Conservation (phyloP, 2,113 vertebrate genomes). For the Struthidea cinerea region DNA sequence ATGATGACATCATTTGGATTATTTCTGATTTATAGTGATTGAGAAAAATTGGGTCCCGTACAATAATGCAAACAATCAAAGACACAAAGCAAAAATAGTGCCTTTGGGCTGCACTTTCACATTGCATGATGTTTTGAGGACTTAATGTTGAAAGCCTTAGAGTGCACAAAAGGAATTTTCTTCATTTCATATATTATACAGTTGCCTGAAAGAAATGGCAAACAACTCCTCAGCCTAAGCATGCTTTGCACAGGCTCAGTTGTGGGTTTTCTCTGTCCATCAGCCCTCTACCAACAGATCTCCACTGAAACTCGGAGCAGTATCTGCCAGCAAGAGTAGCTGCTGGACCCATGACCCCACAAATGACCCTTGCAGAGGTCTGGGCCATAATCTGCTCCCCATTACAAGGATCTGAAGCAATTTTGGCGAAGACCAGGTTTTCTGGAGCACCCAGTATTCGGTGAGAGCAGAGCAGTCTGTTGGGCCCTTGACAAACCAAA, state of each 20-base stretch:
- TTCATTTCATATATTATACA: constrained; percentile 35
- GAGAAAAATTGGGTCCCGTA: constrained; percentile 49
- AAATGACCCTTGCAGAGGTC: neutral
- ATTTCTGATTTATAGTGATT: constrained; percentile 56
- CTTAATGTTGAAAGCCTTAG: constrained; percentile 21
- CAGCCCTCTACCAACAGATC: neutral
- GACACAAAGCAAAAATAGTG: constrained; percentile 31
- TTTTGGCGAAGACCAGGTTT: neutral
- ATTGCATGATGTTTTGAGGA: neutral
- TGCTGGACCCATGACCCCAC: neutral
- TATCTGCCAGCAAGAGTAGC: neutral
- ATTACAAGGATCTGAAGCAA: neutral
- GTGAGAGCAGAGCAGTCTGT: neutral
- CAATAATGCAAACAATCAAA: constrained; percentile 56
- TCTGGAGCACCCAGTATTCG: neutral
- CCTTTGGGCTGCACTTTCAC: neutral
- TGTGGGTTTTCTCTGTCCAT: neutral
- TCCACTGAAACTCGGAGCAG: neutral
- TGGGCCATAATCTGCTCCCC: neutral
- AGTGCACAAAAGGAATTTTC: constrained; percentile 33
- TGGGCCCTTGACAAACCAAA: neutral
- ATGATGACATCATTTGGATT: constrained; percentile 53
- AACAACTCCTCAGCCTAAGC: neutral
- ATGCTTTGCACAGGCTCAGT: neutral
- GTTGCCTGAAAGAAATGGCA: constrained; percentile 40